These are phyloP conservation scores for Pseudomyrmex flavicornis DNA, from an alignment of 1,140 invertebrate species.

Conservation along the genomic window DNA sequence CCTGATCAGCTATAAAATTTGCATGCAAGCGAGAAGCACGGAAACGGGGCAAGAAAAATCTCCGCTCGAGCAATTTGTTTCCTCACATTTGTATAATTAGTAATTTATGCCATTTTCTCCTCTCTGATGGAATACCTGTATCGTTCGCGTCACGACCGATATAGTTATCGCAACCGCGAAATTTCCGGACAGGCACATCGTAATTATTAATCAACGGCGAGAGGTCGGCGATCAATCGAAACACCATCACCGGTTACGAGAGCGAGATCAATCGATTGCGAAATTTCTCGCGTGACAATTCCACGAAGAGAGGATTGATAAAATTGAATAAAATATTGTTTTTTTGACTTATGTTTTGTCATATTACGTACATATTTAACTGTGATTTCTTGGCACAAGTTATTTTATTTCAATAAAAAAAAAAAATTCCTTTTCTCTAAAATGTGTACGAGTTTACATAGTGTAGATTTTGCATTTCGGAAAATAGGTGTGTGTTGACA, in stretches of 20 bases:
- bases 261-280: neutral
- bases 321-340: neutral
- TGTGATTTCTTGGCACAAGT: neutral
- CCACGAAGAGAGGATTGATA: neutral
- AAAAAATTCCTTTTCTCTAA: neutral
- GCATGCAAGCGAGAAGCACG: neutral
- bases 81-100: slow-evolving; percentile 18
- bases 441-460: neutral
- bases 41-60: slow-evolving; percentile 9
- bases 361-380: neutral
- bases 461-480: neutral
- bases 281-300: slow-evolving; percentile 14
- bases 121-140: neutral
- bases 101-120: slow-evolving; percentile 29
- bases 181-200: neutral
- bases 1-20: slow-evolving; percentile 13
- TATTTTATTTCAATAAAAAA: neutral
- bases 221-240: neutral
- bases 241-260: neutral
- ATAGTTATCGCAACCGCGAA: slow-evolving; percentile 10
- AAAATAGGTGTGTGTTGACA: neutral
- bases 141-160: slow-evolving; percentile 2
- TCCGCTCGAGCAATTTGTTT: neutral
- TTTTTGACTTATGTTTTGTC: neutral
- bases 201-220: slow-evolving; percentile 18